Conservation (phyloP, 2,797 vertebrate species). For the Xiphophorus birchmanni region DNA sequence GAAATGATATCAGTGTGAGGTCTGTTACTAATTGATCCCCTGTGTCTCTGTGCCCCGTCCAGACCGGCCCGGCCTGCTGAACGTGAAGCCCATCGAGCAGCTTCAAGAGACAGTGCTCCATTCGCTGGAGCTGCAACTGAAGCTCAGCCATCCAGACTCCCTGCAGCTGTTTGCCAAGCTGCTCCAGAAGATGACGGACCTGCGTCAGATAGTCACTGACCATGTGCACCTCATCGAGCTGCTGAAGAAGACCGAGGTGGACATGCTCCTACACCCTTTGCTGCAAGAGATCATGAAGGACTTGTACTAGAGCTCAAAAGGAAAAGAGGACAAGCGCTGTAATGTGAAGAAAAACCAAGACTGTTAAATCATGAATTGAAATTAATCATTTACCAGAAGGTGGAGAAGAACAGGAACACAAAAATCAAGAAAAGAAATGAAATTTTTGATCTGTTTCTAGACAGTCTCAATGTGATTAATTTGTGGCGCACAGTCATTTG, state of each 20-base stretch:
- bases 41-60: constrained; percentile 25
- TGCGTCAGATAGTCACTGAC: constrained; percentile 95
- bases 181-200: constrained; percentile 99
- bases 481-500: constrained; percentile 51
- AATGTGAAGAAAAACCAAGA: neutral
- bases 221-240: constrained; percentile 95
- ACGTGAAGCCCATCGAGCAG: constrained; percentile 96
- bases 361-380: constrained; percentile 29
- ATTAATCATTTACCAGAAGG: constrained; percentile 35
- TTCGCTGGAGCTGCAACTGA: constrained; percentile 95
- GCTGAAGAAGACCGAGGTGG: constrained; percentile 93
- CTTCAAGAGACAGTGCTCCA: constrained; percentile 96
- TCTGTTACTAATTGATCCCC: neutral
- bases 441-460: constrained; percentile 51
- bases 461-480: constrained; percentile 51
- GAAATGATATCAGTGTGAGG: neutral
- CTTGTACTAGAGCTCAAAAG: constrained; percentile 82
- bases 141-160: constrained; percentile 93
- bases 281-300: constrained; percentile 98
- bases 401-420: constrained; percentile 33
- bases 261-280: constrained; percentile 94
- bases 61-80: constrained; percentile 96
- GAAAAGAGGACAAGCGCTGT: constrained; percentile 10
- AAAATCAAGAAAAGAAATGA: constrained; percentile 47
- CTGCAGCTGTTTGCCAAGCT: constrained; percentile 97